Evolutionary conservation across 2,113 vertebrate species (phyloP).

Genomic region (Irena cyanogastra): DNA sequence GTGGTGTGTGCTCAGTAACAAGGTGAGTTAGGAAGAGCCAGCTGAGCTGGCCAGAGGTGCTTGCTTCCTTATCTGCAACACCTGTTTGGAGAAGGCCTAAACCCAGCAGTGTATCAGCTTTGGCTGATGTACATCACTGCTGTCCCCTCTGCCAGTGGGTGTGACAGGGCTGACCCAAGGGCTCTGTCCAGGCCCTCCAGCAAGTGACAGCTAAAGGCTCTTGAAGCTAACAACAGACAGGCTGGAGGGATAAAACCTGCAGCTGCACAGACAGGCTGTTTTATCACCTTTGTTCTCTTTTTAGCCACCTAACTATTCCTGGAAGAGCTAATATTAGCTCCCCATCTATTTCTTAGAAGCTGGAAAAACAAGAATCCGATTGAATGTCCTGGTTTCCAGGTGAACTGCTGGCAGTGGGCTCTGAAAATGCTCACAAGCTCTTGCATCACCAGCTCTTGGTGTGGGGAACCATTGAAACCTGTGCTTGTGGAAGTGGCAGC

Average conservation of each 20-base stretch:
- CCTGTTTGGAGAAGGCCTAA: not conserved
- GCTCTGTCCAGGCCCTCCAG: not conserved
- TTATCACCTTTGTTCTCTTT: conserved; percentile 58
- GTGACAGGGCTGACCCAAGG: not conserved
- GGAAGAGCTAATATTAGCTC: conserved; percentile 60
- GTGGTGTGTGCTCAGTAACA: not conserved
- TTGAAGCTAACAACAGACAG: not conserved
- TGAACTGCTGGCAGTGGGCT: not conserved
- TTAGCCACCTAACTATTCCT: conserved; percentile 59
- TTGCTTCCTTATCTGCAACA: not conserved
- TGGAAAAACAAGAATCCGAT: not conserved
- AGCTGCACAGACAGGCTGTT: conserved; percentile 14
- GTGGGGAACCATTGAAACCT: not conserved
- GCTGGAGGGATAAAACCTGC: not conserved
- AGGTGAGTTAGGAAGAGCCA: not conserved
- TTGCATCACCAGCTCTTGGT: not conserved
- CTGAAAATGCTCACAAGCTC: not conserved
- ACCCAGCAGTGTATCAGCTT: not conserved
- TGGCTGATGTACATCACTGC: not conserved
- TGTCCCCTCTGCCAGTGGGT: not conserved
- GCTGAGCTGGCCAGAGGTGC: not conserved
- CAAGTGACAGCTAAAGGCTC: not conserved
- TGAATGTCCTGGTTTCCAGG: conserved; percentile 7
- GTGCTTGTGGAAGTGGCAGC: not conserved
- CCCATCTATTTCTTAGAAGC: conserved; percentile 24